These are phyloP conservation scores for Coptodon rendalli DNA, from an alignment of 2,113 vertebrate species.

Conservation along the genomic window DNA sequence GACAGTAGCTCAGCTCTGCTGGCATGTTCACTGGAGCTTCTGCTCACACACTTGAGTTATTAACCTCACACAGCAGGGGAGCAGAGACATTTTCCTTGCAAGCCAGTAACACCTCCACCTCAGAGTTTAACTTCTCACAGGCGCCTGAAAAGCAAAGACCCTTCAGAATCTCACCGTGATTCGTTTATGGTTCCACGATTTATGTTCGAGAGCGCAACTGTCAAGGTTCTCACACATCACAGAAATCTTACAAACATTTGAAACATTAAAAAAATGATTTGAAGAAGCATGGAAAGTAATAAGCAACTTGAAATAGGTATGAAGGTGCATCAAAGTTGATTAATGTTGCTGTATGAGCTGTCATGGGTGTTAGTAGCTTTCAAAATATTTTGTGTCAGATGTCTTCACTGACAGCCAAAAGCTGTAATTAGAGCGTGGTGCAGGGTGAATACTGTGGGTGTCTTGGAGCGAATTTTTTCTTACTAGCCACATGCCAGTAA, in stretches of 20 bases:
- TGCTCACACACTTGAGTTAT: background rate
- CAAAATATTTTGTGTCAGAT: background rate
- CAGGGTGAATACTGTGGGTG: background rate
- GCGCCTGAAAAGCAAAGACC: background rate
- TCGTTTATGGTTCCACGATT: background rate
- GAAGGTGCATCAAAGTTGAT: background rate
- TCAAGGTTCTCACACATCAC: background rate
- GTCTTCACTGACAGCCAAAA: background rate
- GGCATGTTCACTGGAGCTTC: background rate
- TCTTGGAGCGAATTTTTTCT: background rate
- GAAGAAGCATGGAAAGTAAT: background rate
- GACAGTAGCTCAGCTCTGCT: background rate
- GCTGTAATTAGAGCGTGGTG: background rate
- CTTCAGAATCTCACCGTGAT: background rate
- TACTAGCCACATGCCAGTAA: background rate
- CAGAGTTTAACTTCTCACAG: background rate
- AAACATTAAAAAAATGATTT: background rate
- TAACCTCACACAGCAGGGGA: background rate
- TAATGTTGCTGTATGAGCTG: background rate
- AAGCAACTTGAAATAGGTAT: background rate
- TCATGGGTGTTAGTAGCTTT: background rate
- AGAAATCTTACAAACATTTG: background rate
- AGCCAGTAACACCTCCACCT: background rate
- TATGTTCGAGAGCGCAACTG: background rate
- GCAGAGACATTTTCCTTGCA: background rate